Base-by-base conservation (phyloP, 2,113 vertebrate genomes). In the Thamnaconus septentrionalis region DNA sequence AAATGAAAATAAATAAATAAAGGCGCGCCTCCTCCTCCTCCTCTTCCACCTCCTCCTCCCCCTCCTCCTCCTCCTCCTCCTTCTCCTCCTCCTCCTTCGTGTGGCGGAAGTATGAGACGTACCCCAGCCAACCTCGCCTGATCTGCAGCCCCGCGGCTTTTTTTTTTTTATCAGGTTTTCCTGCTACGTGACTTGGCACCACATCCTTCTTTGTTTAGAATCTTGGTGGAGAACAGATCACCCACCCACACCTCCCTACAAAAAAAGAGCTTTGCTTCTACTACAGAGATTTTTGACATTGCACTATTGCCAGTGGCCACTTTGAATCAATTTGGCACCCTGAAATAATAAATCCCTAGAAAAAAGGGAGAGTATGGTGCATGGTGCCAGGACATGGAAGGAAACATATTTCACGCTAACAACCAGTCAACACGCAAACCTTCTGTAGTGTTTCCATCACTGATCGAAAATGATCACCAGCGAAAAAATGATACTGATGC, bases 171-270 rank as follows among this genome's bases (percentile, higher is more conserved):
- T 85, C 82, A 51, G 58, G 47, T 59, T 71, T 83, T 79, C 76
- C 84, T 86, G 79, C 76, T 84, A 82, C 66, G 72, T 87, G 84
- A 85, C 80, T 83, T 84, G 68, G 80, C 73, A 76, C 59, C 51
- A 62, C 10, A n/a, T 68, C 44, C 9, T 41, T 65, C 55, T 80
- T 75, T 85, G 70, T 81, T 64, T 52, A 66, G 61, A 12, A 63
- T 66, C 48, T 71, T 54, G 10, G 41, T 71, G n/a, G 76, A 64
- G 61, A 41, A 56, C 64, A 72, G 66, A 61, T 47, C 9, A 47
- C 6, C 46, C 6, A 47, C 6, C 46, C 9, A 7, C 3, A 47
- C 46, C 46, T 0, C 46, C 18, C 18, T 51, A 42, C 10, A 52
- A 80, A 54, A 43, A 8, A 5, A 67, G 3, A 40, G 9, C 46